Evolutionary conservation across 2,113 vertebrate species (phyloP), one percentile per base, ranked within the genome.

Genomic region (Coptodon rendalli): DNA sequence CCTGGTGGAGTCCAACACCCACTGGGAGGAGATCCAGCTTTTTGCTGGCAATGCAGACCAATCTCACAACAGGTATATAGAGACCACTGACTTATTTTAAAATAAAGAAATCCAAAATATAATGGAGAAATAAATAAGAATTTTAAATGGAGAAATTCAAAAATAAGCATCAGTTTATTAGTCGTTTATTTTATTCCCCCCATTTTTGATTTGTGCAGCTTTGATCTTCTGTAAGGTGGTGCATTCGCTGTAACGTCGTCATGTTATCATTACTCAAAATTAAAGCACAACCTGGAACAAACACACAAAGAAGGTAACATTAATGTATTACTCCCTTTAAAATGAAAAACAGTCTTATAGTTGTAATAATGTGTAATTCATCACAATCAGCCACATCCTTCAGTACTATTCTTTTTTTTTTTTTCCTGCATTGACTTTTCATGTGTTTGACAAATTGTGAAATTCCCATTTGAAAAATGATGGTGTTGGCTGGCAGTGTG

Each of bases 401-500:
- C 43, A 31, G 43, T 50, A 19, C 71, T 48, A 6, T 73, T 45
- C 9, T 56, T 11, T 31, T 12, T 14, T 7, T 12, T 24, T 17
- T 12, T 7, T 3, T 3, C 5, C 50, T 3, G 2, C 31, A 24
- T 83, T 68, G 24, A 78, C 43, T 31, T 19, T 48, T 50, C 43
- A 76, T 31, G 24, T 76, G 16, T 76, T 50, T 50, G 43, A 50
- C 13, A 66, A 81, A 85, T 22, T n/a, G 19, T 76, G 19, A 80
- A 31, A 13, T 31, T 79, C 27, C 6, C 54, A 56, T 71, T 81
- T 82, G 31, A 52, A 82, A 81, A 85, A 86, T 9, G 34, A 56
- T 11, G 3, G 7, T 34, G n/a, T 12, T 73, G 57, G 24, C 54
- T 53, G 17, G 40, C 68, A 19, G 66, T 73, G 10, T 17, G 79